Base-by-base conservation (phyloP, 2,888 invertebrate genomes). In the Tethea ocularis region DNA sequence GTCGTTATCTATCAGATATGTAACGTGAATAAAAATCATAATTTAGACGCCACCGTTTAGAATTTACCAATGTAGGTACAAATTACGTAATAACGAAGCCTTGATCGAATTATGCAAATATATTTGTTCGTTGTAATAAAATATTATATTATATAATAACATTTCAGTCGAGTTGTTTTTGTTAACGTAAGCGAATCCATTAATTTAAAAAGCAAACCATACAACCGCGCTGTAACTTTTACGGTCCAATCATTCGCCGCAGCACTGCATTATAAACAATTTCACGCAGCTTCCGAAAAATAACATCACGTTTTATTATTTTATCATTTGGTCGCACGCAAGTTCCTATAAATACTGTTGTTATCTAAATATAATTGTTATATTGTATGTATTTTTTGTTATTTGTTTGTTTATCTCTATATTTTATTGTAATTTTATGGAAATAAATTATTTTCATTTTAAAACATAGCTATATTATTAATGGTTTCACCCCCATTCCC, bases 181-280 rank as follows among this genome's bases (percentile, higher is more conserved):
- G 67, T 68, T 71, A 75, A 75, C 20, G 2, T 77, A 75, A 74
- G 75, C 74, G 22, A 82, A 83, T 81, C 83, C 84, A 86, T 84
- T 82, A 83, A 82, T 77, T 82, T 78, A 73, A 79, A 76, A 33
- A 33, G 33, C 33, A 33, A 33, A 33, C 33, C 13, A 13, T 81
- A 74, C 69, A 71, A 72, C n/a, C 65, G 66, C 63, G 56, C 63
- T 46, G 63, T 61, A 78, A 78, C 76, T 85, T 13, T 77, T 75
- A 61, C 55, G 61, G 59, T 58, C 64, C 70, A 72, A 75, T 75
- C 74, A 76, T 70, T 62, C 63, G 60, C 69, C 60, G 61, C 69
- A 72, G 68, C 59, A 61, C 61, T 69, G 65, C 59, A 75, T 73
- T 68, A 63, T 62, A 66, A 64, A 69, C 66, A 67, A 66, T 17